Conservation (phyloP, 2,797 vertebrate genomes). For the Serranus cabrilla region DNA sequence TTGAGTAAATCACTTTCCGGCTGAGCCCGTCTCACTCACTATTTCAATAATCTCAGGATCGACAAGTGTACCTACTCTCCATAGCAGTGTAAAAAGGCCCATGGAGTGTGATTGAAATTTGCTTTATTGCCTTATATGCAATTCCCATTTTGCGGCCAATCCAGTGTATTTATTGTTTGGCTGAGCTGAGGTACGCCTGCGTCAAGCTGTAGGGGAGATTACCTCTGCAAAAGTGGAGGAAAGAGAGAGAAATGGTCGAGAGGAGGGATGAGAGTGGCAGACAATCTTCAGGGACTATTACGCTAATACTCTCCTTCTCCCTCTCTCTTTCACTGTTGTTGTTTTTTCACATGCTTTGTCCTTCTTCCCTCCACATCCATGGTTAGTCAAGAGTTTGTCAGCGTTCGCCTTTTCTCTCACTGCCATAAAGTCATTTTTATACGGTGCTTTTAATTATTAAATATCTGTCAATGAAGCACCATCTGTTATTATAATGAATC, state of each 20-base stretch:
- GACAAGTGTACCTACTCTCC: slow-evolving; percentile 73
- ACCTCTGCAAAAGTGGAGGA: slow-evolving; percentile 75
- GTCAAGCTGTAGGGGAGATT: slow-evolving; percentile 75
- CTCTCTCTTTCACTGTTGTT: slow-evolving; percentile 41
- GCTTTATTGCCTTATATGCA: slow-evolving; percentile 85
- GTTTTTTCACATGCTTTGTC: slow-evolving; percentile 36
- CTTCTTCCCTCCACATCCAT: slow-evolving; percentile 18
- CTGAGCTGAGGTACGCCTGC: slow-evolving; percentile 72
- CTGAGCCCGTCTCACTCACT: slow-evolving; percentile 51
- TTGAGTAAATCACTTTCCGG: slow-evolving; percentile 24
- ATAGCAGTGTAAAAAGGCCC: slow-evolving; percentile 62
- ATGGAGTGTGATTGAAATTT: slow-evolving; percentile 84
- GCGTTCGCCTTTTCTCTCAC: slow-evolving; percentile 2
- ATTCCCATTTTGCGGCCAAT: slow-evolving; percentile 83
- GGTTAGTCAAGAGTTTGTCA: background rate
- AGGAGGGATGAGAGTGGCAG: slow-evolving; percentile 55
- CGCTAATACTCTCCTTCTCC: slow-evolving; percentile 48
- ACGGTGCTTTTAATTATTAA: background rate
- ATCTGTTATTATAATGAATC: background rate
- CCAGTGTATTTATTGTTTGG: slow-evolving; percentile 85
- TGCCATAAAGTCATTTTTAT: background rate
- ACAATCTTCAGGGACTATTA: slow-evolving; percentile 74
- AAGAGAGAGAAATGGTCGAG: slow-evolving; percentile 48
- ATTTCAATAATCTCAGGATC: slow-evolving; percentile 76
- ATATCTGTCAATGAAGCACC: background rate